phyloP scores from a whole-genome alignment of 53 echinoderm and acorn worm species.

The Luidia sarsii region DNA sequence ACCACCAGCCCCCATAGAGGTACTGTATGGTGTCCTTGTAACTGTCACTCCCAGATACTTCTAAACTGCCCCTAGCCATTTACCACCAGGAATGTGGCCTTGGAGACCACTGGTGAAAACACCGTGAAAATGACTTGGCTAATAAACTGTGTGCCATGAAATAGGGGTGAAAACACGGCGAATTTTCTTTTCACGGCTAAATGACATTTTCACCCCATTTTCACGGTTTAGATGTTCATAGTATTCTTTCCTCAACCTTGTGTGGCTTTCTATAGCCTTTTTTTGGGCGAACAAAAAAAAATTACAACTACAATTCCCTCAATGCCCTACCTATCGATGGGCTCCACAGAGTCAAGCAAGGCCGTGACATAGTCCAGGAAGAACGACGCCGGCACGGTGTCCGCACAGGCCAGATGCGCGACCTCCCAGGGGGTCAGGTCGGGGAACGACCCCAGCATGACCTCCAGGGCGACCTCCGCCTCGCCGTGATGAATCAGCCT shows the following conservation, averaged over 20 bases:
- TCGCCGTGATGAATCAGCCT: slow-evolving; percentile 13
- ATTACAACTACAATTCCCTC: background rate
- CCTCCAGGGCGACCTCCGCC: background rate
- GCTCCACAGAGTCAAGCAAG: slow-evolving; percentile 19
- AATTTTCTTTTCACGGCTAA: no score
- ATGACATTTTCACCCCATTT: no score
- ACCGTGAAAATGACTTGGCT: no score
- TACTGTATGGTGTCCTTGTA: no score
- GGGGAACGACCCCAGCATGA: slow-evolving; percentile 17
- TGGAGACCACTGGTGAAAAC: no score
- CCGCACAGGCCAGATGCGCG: slow-evolving; percentile 3
- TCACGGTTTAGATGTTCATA: no score
- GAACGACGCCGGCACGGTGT: background rate
- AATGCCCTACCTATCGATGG: slow-evolving; percentile 26
- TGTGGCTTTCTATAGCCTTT: background rate
- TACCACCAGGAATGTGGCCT: no score
- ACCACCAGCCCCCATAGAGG: no score
- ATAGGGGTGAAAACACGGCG: no score
- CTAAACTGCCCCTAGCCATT: no score
- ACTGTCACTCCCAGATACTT: no score
- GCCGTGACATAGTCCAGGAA: slow-evolving; percentile 35
- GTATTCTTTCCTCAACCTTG: background rate
- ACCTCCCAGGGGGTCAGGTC: slow-evolving; percentile 40
- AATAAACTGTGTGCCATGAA: no score
- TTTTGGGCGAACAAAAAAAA: background rate